A percentile compares a stretch with the other conserved stretches of the same genome.
These are phyloP conservation scores for Pelochelys cantorii DNA, from an alignment of 2,797 vertebrate genomes.

Conservation along the genomic window DNA sequence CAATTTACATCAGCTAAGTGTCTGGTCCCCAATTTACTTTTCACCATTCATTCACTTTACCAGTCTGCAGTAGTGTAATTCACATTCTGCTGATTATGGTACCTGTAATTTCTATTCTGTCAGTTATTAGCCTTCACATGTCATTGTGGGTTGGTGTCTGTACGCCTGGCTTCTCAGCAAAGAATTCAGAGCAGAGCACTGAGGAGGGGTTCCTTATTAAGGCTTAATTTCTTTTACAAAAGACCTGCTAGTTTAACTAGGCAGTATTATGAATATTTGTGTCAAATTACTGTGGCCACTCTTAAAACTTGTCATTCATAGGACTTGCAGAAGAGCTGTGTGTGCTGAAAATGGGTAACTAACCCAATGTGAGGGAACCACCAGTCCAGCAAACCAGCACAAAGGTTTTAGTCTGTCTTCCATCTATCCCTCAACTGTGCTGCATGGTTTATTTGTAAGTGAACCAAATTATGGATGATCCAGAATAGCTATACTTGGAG, in stretches of 20 bases:
- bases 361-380: background rate
- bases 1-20: background rate
- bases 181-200: background rate
- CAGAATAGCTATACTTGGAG: background rate
- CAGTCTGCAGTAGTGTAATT: background rate
- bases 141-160: background rate
- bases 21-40: background rate
- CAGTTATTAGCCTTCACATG: background rate
- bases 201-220: background rate
- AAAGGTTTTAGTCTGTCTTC: background rate
- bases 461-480: background rate
- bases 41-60: background rate
- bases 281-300: background rate
- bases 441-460: background rate
- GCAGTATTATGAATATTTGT: background rate
- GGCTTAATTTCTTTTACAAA: background rate
- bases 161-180: background rate
- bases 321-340: background rate
- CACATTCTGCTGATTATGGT: background rate
- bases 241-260: background rate
- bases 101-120: background rate
- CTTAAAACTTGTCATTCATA: background rate
- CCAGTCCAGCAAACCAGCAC: background rate
- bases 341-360: background rate
- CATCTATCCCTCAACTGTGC: background rate